Conservation (phyloP, 2,113 vertebrate species). For the Sprattus sprattus region DNA sequence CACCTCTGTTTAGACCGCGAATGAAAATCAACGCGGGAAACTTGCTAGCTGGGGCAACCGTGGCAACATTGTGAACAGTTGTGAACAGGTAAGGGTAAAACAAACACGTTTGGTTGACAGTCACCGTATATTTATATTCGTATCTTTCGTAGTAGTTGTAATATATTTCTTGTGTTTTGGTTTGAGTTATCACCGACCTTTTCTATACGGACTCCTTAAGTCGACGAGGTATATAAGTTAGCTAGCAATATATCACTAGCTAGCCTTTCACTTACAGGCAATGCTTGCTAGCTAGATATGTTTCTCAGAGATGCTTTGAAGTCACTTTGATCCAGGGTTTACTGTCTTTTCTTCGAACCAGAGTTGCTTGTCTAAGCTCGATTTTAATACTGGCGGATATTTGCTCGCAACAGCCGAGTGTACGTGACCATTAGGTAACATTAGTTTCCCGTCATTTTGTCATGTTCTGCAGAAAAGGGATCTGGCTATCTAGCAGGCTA, state of each 20-base stretch:
- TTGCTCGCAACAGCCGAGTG: background rate
- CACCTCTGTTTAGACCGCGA: slow-evolving; percentile 3
- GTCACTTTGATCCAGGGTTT: background rate
- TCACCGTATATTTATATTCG: background rate
- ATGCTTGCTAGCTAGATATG: background rate
- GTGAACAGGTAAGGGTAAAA: background rate
- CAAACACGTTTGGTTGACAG: background rate
- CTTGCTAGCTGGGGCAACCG: background rate
- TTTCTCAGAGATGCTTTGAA: background rate
- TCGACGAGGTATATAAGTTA: background rate
- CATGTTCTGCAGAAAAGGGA: too few species aligned
- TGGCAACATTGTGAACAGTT: background rate
- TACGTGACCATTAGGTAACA: background rate
- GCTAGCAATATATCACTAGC: background rate
- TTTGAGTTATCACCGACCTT: background rate
- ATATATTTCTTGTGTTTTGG: background rate
- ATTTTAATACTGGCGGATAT: background rate
- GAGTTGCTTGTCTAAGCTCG: background rate
- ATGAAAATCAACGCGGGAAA: slow-evolving; percentile 36
- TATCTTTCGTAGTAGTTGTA: background rate
- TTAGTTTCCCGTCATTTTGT: background rate
- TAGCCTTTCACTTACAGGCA: background rate
- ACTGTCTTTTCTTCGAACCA: background rate
- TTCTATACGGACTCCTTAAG: background rate
- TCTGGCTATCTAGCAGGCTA: too few species aligned